These are phyloP conservation scores for Fregata magnificens DNA, from an alignment of 2,113 vertebrate species.

Conservation along the genomic window DNA sequence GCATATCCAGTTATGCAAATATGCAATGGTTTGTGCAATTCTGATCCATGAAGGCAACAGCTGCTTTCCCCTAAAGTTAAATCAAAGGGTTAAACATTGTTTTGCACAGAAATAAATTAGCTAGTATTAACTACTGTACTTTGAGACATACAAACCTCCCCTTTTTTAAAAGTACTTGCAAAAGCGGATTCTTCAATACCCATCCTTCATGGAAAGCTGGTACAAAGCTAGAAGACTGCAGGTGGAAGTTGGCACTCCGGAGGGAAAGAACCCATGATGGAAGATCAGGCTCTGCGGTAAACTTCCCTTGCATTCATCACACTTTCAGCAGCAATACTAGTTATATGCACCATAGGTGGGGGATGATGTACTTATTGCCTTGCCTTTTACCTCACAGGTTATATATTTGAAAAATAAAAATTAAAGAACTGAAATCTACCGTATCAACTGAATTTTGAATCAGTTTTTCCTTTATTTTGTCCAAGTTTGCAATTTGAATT, in stretches of 20 bases:
- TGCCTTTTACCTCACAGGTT: neutral
- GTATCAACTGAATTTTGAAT: neutral
- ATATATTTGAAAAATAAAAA: neutral
- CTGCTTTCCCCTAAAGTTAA: neutral
- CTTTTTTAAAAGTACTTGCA: neutral
- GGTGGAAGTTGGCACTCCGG: neutral
- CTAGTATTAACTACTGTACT: neutral
- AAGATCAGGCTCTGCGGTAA: neutral
- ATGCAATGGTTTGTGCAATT: neutral
- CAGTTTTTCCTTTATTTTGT: neutral
- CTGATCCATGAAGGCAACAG: neutral
- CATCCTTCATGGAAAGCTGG: neutral
- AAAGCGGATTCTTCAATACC: neutral
- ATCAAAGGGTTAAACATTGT: neutral
- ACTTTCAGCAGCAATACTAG: neutral
- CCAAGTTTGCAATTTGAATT: neutral
- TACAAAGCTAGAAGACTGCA: neutral
- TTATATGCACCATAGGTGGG: neutral
- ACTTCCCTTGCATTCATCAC: neutral
- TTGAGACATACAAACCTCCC: neutral
- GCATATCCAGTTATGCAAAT: neutral
- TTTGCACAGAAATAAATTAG: neutral
- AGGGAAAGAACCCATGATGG: fast-evolving
- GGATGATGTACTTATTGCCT: neutral
- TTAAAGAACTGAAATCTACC: neutral